Evolutionary conservation across 1,140 invertebrate species (phyloP).

Genomic region (Delia radicum): DNA sequence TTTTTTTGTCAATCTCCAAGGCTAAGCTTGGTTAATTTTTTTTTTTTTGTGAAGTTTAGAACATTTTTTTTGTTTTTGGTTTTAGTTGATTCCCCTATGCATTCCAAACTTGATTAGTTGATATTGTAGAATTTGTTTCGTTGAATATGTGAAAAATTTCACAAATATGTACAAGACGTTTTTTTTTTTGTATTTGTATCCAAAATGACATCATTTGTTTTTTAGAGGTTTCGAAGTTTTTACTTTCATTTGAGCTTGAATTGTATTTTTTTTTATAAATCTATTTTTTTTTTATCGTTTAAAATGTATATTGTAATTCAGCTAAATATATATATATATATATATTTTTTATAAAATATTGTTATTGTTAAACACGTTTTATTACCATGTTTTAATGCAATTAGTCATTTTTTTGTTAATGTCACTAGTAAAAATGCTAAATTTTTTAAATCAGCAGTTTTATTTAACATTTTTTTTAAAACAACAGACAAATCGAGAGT

Average conservation of each 20-base stretch:
- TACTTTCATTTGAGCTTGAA: not conserved
- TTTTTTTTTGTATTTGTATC: not conserved
- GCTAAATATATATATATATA: no score
- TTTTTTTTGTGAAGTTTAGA: not conserved
- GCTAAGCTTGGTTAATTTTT: not conserved
- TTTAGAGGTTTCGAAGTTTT: not conserved
- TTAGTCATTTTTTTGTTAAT: not conserved
- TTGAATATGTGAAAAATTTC: no score
- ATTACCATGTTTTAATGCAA: not conserved
- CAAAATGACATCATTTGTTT: conserved; percentile 2
- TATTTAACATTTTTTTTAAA: no score
- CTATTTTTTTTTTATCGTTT: not conserved
- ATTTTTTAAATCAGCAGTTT: no score
- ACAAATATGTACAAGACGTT: no score
- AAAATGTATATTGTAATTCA: not conserved
- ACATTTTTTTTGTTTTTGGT: not conserved
- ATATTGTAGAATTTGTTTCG: no score
- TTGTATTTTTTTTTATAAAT: not conserved
- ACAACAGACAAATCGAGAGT: no score
- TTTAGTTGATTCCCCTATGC: not conserved
- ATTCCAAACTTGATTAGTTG: not conserved
- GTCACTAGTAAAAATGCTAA: no score
- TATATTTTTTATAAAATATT: no score
- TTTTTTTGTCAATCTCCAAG: not conserved
- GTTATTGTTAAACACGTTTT: not conserved